Percentiles rank a stretch among this genome's conserved stretches.
Evolutionary conservation across 92 coral and sea anemone genomes (phyloP).

Genomic region (Epizoanthus stellaris): DNA sequence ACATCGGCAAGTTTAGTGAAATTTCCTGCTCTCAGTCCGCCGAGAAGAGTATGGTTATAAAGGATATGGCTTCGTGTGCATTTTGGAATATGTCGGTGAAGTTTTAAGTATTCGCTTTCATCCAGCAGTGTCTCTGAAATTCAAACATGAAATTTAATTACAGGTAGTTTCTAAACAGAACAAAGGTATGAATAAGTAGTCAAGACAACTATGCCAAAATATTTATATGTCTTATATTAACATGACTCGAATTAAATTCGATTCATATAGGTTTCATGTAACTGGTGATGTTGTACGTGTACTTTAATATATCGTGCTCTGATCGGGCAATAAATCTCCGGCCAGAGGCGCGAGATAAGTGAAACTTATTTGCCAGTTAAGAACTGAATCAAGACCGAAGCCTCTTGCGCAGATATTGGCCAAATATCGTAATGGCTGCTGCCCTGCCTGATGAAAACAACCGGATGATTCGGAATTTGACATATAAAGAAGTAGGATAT

Average conservation of each 20-base stretch:
- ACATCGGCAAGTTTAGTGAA: conserved; percentile 95
- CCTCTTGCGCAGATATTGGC: too few relatives aligned
- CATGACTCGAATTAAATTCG: too few relatives aligned
- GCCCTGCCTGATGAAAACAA: too few relatives aligned
- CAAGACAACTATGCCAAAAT: too few relatives aligned
- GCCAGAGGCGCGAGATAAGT: neutral
- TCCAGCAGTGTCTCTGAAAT: conserved; percentile 75
- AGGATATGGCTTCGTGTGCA: conserved; percentile 97
- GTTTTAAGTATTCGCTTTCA: conserved; percentile 65
- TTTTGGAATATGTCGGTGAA: conserved; percentile 75
- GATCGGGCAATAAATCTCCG: too few relatives aligned
- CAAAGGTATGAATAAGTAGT: too few relatives aligned
- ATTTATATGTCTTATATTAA: too few relatives aligned
- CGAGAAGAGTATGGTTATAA: conserved; percentile 92
- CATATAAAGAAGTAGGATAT: too few relatives aligned
- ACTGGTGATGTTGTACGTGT: neutral
- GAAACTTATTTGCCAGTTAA: neutral
- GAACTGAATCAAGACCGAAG: neutral
- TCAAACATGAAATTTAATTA: neutral
- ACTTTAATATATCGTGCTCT: too few relatives aligned
- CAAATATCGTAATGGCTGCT: too few relatives aligned
- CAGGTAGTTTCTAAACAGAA: neutral
- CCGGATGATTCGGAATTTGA: too few relatives aligned
- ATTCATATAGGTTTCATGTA: neutral
- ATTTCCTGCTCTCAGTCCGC: conserved; percentile 97